Evolutionary conservation across 2,797 vertebrate genomes (phyloP).

Genomic region (Malacoraja senta): DNA sequence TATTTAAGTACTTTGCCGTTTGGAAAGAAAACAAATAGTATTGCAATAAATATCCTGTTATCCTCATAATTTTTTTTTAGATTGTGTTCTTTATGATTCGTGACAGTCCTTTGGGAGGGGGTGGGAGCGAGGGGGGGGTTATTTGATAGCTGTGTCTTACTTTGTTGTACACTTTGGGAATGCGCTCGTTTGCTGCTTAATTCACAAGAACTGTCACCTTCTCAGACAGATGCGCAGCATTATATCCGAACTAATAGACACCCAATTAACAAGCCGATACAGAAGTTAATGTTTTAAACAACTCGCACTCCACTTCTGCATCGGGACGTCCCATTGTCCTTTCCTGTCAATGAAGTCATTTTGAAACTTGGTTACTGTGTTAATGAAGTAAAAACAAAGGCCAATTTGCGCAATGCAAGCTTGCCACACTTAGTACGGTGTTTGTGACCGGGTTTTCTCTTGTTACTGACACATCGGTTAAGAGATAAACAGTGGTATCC

Average conservation of each 20-base stretch:
- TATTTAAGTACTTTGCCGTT: not conserved
- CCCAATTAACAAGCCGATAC: not conserved
- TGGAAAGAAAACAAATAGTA: constrained; percentile 15
- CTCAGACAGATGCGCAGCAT: not conserved
- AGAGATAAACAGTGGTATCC: no score
- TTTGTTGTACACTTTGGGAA: not conserved
- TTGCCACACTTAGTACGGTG: no score
- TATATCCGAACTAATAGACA: not conserved
- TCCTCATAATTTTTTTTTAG: not conserved
- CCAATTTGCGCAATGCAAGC: no score
- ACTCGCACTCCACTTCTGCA: no score
- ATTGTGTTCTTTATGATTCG: not conserved
- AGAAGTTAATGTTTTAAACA: not conserved
- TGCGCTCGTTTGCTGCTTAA: not conserved
- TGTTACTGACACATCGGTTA: no score
- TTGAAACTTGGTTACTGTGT: no score
- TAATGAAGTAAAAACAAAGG: no score
- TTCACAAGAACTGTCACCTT: not conserved
- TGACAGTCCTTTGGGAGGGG: not conserved
- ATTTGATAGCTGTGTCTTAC: not conserved
- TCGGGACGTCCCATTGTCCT: no score
- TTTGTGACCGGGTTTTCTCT: no score
- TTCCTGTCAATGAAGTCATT: no score
- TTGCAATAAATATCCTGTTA: not conserved
- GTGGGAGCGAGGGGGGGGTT: no score